Percentiles rank a stretch among this genome's conserved stretches.
Conservation (phyloP, 2,113 vertebrate species). For the Phaetusa simplex region DNA sequence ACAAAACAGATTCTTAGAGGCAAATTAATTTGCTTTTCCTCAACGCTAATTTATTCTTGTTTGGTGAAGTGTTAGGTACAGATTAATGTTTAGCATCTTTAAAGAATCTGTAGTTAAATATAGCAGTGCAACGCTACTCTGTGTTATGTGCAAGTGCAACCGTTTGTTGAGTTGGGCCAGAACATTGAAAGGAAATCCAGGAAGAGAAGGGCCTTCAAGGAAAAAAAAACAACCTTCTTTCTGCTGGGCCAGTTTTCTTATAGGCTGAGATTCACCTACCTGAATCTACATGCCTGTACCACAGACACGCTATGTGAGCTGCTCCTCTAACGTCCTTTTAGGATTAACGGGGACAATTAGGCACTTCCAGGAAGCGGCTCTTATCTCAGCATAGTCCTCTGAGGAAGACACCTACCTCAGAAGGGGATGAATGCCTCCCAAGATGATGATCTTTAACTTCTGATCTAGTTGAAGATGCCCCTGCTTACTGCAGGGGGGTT, state of each 20-base stretch:
- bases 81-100: not conserved
- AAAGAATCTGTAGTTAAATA: not conserved
- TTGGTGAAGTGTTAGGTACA: not conserved
- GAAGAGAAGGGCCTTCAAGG: not conserved
- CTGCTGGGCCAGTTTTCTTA: not conserved
- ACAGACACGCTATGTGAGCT: not conserved
- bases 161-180: not conserved
- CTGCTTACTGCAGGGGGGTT: no score
- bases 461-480: no score
- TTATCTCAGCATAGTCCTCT: not conserved
- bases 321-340: not conserved
- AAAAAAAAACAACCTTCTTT: not conserved
- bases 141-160: not conserved
- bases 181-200: not conserved
- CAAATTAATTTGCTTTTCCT: constrained; percentile 4
- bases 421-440: not conserved
- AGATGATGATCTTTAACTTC: not conserved
- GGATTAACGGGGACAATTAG: not conserved
- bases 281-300: not conserved
- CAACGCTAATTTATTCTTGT: not conserved
- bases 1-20: not conserved
- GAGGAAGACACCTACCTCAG: not conserved
- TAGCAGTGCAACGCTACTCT: not conserved
- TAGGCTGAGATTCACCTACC: not conserved
- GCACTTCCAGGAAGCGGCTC: not conserved